Conservation (phyloP, 2,888 invertebrate species). For the Dryadula phaetusa region DNA sequence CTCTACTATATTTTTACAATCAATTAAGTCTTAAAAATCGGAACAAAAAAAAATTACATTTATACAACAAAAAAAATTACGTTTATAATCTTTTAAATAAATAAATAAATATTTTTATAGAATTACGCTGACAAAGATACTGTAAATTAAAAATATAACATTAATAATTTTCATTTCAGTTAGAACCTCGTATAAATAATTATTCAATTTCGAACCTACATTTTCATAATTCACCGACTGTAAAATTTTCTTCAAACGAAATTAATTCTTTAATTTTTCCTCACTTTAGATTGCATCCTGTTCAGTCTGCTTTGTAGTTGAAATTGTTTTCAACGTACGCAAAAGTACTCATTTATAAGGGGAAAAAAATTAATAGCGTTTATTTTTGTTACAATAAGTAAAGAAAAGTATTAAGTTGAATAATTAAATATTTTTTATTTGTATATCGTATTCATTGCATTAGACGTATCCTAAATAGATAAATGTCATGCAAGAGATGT, state of each 20-base stretch:
- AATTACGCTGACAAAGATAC: background rate
- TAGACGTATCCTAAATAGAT: too few relatives aligned
- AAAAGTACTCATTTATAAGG: slow-evolving; percentile 10
- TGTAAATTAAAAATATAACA: background rate
- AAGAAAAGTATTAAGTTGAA: background rate
- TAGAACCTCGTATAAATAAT: background rate
- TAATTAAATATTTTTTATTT: background rate
- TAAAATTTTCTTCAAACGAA: slow-evolving; percentile 15
- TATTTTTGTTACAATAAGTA: too few relatives aligned
- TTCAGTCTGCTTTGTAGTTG: slow-evolving; percentile 13
- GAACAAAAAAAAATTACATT: too few relatives aligned
- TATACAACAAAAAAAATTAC: background rate
- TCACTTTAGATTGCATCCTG: slow-evolving; percentile 16
- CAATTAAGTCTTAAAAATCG: too few relatives aligned
- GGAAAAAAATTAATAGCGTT: background rate
- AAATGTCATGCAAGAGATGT: too few relatives aligned
- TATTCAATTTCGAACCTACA: slow-evolving; percentile 7
- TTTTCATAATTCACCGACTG: slow-evolving; percentile 14
- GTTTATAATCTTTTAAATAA: background rate
- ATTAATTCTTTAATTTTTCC: slow-evolving; percentile 21
- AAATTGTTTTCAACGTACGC: slow-evolving; percentile 9
- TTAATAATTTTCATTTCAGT: background rate
- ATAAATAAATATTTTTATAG: background rate
- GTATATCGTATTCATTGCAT: background rate
- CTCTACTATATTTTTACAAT: too few relatives aligned